phyloP scores from a whole-genome alignment of 2,797 vertebrate genomes.

The Acanthurus lineatus region DNA sequence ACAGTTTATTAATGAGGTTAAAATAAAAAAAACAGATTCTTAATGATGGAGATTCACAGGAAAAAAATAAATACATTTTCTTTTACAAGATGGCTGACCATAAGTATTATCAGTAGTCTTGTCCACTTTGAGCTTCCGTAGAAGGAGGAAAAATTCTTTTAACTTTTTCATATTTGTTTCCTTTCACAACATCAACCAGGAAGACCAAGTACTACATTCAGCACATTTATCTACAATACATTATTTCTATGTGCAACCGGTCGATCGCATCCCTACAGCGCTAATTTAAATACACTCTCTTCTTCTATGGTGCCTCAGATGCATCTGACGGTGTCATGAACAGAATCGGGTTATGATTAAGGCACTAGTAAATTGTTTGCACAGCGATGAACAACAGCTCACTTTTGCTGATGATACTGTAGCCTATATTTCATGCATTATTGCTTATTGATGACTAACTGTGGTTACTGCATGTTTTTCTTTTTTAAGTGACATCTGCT shows the following conservation, averaged over 20 bases:
- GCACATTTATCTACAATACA: constrained; percentile 61
- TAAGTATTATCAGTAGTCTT: background rate
- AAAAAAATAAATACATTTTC: too few species aligned
- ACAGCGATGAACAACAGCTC: constrained; percentile 51
- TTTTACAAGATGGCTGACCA: too few species aligned
- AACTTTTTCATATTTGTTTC: constrained; percentile 13
- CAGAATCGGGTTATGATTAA: constrained; percentile 66
- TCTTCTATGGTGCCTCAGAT: constrained; percentile 45
- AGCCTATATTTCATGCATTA: constrained; percentile 65
- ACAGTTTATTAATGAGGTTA: too few species aligned
- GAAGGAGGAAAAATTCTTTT: background rate
- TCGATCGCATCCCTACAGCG: constrained; percentile 25
- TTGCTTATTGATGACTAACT: constrained; percentile 74
- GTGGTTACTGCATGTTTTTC: constrained; percentile 5
- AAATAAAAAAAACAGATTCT: too few species aligned
- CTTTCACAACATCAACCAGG: constrained; percentile 45
- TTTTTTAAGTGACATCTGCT: constrained; percentile 36
- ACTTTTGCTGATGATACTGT: constrained; percentile 38
- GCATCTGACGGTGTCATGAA: constrained; percentile 19
- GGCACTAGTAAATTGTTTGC: constrained; percentile 77
- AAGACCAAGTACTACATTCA: constrained; percentile 72
- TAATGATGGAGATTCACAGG: too few species aligned
- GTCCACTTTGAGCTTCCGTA: constrained; percentile 30
- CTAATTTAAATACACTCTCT: constrained; percentile 38
- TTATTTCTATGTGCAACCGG: constrained; percentile 36